phyloP scores from a whole-genome alignment of 2,113 vertebrate species.

The Zosterops japonicus region DNA sequence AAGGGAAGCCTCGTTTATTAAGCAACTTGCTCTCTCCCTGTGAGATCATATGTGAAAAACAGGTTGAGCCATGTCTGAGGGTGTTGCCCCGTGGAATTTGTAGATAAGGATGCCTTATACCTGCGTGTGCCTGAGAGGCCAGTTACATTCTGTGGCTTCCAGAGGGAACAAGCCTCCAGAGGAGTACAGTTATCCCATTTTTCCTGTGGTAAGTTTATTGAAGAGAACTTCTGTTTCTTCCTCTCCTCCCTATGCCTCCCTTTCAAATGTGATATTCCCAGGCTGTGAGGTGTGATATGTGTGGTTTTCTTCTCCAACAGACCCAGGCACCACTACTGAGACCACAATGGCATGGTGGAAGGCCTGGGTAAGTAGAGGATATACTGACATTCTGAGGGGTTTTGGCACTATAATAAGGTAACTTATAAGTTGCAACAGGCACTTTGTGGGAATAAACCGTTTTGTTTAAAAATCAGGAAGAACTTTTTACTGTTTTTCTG shows the following conservation, averaged over 20 bases:
- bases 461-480: background rate
- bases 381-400: background rate
- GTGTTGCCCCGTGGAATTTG: slow-evolving; percentile 8
- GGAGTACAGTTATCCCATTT: slow-evolving; percentile 38
- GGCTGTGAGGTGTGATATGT: background rate
- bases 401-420: background rate
- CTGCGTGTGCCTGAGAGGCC: background rate
- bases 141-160: slow-evolving; percentile 25
- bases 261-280: background rate
- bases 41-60: slow-evolving; percentile 45
- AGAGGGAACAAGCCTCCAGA: slow-evolving; percentile 1
- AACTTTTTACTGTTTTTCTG: background rate
- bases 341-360: slow-evolving; percentile 59
- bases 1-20: background rate
- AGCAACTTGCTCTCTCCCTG: background rate
- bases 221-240: background rate
- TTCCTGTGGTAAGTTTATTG: slow-evolving; percentile 21
- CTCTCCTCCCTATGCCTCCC: background rate
- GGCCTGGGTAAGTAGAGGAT: slow-evolving; percentile 57
- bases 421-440: background rate
- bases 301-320: slow-evolving; percentile 10
- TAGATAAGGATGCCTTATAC: slow-evolving; percentile 22
- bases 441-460: background rate
- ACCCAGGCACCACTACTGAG: background rate
- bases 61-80: slow-evolving; percentile 35